Percentiles rank a stretch among this genome's conserved stretches.
Evolutionary conservation across 1,140 invertebrate species (phyloP).

Genomic region (Drosophila willistoni): DNA sequence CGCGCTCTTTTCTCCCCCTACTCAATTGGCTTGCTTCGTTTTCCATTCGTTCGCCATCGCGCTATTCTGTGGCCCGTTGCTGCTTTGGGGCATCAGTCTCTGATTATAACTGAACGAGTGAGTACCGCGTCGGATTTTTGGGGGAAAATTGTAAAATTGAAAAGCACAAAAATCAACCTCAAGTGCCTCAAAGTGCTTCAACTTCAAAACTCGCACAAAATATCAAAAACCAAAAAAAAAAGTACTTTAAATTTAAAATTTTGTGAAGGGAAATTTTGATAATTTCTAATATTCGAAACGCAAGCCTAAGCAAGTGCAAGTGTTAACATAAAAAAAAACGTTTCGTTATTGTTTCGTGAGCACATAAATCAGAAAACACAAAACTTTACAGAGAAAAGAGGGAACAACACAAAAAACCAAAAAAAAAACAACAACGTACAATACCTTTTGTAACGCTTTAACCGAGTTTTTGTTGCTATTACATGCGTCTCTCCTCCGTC

Average conservation of each 20-base stretch:
- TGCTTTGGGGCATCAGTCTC: slow-evolving; percentile 54
- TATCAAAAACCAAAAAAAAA: slow-evolving; percentile 18
- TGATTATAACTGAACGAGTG: slow-evolving; percentile 48
- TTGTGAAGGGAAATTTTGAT: background rate
- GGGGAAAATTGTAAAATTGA: slow-evolving; percentile 45
- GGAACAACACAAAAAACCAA: slow-evolving; percentile 4
- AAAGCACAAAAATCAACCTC: slow-evolving; percentile 47
- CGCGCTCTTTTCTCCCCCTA: slow-evolving; percentile 2
- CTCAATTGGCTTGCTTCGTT: slow-evolving; percentile 30
- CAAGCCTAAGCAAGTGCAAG: slow-evolving; percentile 71
- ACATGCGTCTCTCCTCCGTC: slow-evolving; percentile 22
- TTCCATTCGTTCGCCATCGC: slow-evolving; percentile 33
- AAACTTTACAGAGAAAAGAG: slow-evolving; percentile 4
- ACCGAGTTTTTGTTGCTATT: slow-evolving; percentile 41
- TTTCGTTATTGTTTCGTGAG: slow-evolving; percentile 39
- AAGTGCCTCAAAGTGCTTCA: slow-evolving; percentile 34
- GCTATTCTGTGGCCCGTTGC: background rate
- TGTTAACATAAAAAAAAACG: slow-evolving; percentile 50
- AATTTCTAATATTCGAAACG: slow-evolving; percentile 20
- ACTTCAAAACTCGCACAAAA: slow-evolving; percentile 35
- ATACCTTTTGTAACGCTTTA: slow-evolving; percentile 72
- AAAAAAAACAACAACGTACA: slow-evolving; percentile 29
- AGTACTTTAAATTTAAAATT: slow-evolving; percentile 10
- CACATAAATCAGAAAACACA: slow-evolving; percentile 51
- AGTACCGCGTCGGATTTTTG: slow-evolving; percentile 66